phyloP scores from a whole-genome alignment of 2,888 invertebrate species.

The Pantelozetes paolii region DNA sequence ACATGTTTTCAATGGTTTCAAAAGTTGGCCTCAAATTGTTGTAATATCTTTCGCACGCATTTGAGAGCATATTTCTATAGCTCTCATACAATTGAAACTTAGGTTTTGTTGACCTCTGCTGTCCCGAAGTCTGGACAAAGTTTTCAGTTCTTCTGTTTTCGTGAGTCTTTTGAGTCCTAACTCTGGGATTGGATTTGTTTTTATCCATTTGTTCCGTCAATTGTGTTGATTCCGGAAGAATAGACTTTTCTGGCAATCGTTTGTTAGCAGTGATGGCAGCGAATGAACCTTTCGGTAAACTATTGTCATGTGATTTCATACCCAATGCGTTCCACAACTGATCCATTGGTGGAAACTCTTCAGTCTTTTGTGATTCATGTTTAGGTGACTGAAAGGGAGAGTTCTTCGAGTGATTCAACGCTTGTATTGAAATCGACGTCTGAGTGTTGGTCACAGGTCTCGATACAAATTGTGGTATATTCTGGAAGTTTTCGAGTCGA shows the following conservation, averaged over 20 bases:
- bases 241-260: not conserved
- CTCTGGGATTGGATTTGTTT: not conserved
- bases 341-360: constrained; percentile 30
- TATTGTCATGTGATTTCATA: not conserved
- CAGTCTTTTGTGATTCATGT: constrained; percentile 10
- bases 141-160: constrained; percentile 17
- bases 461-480: not conserved
- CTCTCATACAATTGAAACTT: not conserved
- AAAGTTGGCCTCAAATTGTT: not conserved
- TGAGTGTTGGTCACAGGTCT: not conserved
- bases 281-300: constrained; percentile 3
- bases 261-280: constrained; percentile 15
- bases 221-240: not conserved
- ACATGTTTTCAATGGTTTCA: not conserved
- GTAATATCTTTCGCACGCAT: not conserved
- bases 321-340: constrained; percentile 6
- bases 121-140: not conserved
- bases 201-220: not conserved
- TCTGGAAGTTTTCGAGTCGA: not conserved
- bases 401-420: constrained; percentile 37
- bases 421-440: constrained; percentile 12
- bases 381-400: constrained; percentile 38
- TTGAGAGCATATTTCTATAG: not conserved
- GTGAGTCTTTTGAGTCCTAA: not conserved
- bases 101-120: not conserved